phyloP scores from a whole-genome alignment of 2,888 invertebrate genomes.

The Toxonevra muliebris region DNA sequence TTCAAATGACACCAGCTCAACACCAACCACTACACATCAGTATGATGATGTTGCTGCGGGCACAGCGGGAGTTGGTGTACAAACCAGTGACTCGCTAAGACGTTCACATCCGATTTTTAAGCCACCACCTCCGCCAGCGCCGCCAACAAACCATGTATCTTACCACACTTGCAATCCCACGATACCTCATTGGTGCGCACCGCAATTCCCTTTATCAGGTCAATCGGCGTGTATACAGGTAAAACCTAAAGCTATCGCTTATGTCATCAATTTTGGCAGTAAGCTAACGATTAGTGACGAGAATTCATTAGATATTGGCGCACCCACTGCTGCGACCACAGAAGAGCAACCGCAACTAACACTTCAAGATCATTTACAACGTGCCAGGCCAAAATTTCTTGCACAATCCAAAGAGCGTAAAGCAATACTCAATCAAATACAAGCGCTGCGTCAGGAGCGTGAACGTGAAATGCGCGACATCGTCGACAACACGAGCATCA shows the following conservation, averaged over 20 bases:
- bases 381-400: slow-evolving; percentile 77
- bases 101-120: slow-evolving; percentile 47
- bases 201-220: slow-evolving; percentile 10
- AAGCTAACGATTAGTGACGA: slow-evolving; percentile 13
- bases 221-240: slow-evolving; percentile 52
- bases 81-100: slow-evolving; percentile 51
- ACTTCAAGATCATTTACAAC: slow-evolving; percentile 75
- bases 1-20: slow-evolving; percentile 47
- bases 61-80: slow-evolving; percentile 46
- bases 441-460: slow-evolving; percentile 55
- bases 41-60: slow-evolving; percentile 56
- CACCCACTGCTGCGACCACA: background rate
- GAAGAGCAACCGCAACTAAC: slow-evolving; percentile 51
- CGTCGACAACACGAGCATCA: slow-evolving; percentile 51
- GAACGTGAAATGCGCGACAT: slow-evolving; percentile 56
- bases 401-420: slow-evolving; percentile 65
- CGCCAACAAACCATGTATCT: too few relatives aligned
- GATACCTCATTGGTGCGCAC: too few relatives aligned
- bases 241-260: slow-evolving; percentile 58
- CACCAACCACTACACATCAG: slow-evolving; percentile 62
- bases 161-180: too few relatives aligned
- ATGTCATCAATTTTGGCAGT: slow-evolving; percentile 56
- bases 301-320: background rate
- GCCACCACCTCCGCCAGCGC: slow-evolving; percentile 25
- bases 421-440: slow-evolving; percentile 57